phyloP scores from a whole-genome alignment of 1,140 invertebrate genomes.

The Maniola jurtina region DNA sequence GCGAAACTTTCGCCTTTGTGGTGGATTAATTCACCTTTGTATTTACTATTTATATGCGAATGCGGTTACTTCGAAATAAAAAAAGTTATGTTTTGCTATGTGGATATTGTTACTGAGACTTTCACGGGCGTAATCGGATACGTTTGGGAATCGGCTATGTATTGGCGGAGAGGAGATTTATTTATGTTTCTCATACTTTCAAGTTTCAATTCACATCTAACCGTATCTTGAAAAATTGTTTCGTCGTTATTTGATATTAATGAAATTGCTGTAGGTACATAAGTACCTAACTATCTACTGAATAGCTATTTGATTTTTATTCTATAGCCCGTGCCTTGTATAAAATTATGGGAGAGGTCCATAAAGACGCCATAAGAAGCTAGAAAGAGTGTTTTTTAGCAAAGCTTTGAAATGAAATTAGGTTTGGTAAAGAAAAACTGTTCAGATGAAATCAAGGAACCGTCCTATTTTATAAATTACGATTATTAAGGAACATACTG shows the following conservation, averaged over 20 bases:
- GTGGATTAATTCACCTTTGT: constrained; percentile 42
- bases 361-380: too few relatives aligned
- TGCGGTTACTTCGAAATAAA: constrained; percentile 30
- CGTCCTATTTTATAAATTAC: too few relatives aligned
- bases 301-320: too few relatives aligned
- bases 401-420: too few relatives aligned
- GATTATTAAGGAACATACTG: too few relatives aligned
- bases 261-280: background rate
- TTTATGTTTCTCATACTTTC: constrained; percentile 10
- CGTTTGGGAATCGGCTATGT: constrained; percentile 24
- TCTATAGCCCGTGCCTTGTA: too few relatives aligned
- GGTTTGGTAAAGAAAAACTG: too few relatives aligned
- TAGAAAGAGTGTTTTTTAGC: too few relatives aligned
- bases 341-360: too few relatives aligned
- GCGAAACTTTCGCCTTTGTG: constrained; percentile 45
- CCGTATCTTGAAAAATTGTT: too few relatives aligned
- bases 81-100: constrained; percentile 22
- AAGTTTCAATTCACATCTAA: background rate
- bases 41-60: constrained; percentile 41
- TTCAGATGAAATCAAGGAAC: too few relatives aligned
- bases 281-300: too few relatives aligned
- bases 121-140: constrained; percentile 36
- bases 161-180: background rate
- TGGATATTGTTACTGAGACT: constrained; percentile 38
- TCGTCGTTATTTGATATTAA: background rate